Conservation (phyloP, 2,888 invertebrate genomes). For the Limnephilus marmoratus region DNA sequence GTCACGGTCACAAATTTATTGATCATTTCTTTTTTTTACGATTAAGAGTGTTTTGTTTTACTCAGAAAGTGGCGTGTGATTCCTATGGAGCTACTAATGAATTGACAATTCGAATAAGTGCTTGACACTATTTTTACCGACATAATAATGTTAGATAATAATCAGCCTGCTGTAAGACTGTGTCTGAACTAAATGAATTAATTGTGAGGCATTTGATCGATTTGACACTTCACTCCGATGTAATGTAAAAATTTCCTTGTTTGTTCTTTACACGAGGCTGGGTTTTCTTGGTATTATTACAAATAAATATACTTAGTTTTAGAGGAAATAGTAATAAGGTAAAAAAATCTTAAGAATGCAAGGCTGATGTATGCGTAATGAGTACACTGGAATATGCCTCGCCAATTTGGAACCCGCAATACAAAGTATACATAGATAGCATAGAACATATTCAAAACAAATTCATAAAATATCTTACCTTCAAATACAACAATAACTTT, state of each 20-base stretch:
- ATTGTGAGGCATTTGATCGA: neutral
- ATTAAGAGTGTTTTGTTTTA: neutral
- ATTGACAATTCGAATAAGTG: neutral
- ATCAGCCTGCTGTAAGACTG: neutral
- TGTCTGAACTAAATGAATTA: neutral
- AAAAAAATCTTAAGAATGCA: too few relatives aligned
- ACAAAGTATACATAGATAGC: too few relatives aligned
- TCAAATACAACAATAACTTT: too few relatives aligned
- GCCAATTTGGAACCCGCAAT: too few relatives aligned
- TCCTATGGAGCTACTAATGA: neutral
- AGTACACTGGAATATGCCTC: too few relatives aligned
- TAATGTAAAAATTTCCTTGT: neutral
- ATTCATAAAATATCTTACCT: too few relatives aligned
- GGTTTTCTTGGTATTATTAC: too few relatives aligned
- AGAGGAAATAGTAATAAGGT: too few relatives aligned
- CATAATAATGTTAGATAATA: neutral
- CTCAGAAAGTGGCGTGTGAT: neutral
- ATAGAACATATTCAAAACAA: too few relatives aligned
- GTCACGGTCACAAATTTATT: neutral
- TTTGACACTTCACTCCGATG: neutral
- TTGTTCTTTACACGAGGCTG: too few relatives aligned
- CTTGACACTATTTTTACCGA: neutral
- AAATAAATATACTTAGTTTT: too few relatives aligned
- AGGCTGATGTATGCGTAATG: too few relatives aligned
- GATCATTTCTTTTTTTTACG: neutral